phyloP scores from a whole-genome alignment of 2,113 vertebrate species.

The Thamnophis sirtalis region DNA sequence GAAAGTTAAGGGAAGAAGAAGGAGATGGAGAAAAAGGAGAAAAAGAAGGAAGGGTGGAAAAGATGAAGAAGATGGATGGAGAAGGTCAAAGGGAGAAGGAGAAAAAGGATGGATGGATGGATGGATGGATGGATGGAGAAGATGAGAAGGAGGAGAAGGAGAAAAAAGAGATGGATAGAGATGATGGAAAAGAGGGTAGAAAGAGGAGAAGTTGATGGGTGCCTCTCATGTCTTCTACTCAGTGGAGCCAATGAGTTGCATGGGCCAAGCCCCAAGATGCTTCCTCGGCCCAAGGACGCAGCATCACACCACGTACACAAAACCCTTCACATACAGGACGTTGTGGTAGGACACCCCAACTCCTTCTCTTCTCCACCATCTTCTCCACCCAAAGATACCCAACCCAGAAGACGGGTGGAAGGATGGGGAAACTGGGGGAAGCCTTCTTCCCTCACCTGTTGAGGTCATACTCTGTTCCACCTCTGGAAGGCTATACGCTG shows the following conservation, averaged over 20 bases:
- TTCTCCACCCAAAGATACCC: not conserved
- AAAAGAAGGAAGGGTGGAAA: too few relatives aligned
- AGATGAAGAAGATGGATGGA: too few relatives aligned
- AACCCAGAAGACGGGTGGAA: not conserved
- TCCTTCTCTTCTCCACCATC: not conserved
- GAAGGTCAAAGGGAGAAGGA: too few relatives aligned
- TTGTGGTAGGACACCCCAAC: not conserved
- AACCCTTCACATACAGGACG: not conserved
- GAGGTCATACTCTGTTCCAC: rapidly evolving
- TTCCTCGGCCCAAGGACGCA: rapidly evolving
- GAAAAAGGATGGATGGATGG: too few relatives aligned
- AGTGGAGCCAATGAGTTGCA: not conserved
- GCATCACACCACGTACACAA: not conserved
- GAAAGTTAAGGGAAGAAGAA: too few relatives aligned
- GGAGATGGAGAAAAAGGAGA: too few relatives aligned
- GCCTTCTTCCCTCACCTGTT: not conserved
- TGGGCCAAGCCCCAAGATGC: too few relatives aligned
- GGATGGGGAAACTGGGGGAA: not conserved
- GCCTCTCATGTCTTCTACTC: not conserved
- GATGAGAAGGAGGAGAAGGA: too few relatives aligned
- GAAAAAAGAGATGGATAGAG: too few relatives aligned
- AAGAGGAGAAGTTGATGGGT: not conserved
- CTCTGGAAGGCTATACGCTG: not conserved
- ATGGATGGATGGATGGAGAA: too few relatives aligned
- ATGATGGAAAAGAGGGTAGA: too few relatives aligned